Evolutionary conservation across 2,797 vertebrate species (phyloP), one percentile per base, ranked within the genome.

Genomic region (Hydrocynus forskahlii): DNA sequence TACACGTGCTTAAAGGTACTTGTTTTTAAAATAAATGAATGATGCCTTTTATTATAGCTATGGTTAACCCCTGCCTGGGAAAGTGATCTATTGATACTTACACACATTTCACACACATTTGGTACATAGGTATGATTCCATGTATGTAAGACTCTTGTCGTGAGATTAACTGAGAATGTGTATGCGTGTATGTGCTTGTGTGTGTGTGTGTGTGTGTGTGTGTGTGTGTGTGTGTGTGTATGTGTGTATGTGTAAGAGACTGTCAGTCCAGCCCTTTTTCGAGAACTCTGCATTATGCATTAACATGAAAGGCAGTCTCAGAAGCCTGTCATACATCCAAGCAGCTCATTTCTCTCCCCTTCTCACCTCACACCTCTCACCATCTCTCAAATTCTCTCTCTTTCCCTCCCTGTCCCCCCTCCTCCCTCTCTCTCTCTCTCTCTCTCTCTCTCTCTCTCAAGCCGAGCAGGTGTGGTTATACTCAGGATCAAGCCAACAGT

Each of bases 291-390:
- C 66, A 69, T 78, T 60, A 74, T 74, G 54, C 71, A 74, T 59
- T 70, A 70, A 70, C 38, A 78, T 79, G 40, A 70, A 70, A 78
- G 76, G 29, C 35, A 14, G 43, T 55, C 48, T 66, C 78, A 69
- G 43, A 75, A 64, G 55, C 38, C 80, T 66, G n/a, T 55, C 74
- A 77, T 55, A 40, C 19, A 76, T 76, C 73, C 14, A 81, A 76
- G 73, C 62, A 81, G 59, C 55, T 66, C 25, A 66, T 62, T 48
- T 23, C 43, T 40, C 45, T 21, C 59, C 59, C 45, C 40, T 52
- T 57, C 57, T 52, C 60, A 54, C 35, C 60, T 55, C 52, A 62
- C 55, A 43, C 38, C 19, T 71, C 21, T 7, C 66, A 17, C 76
- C 60, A 7, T 64, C 12, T 62, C 63, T 75, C 12, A 81, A 75